A percentile compares a stretch with the other conserved stretches of the same genome.
Evolutionary conservation across 2,113 vertebrate species (phyloP).

Genomic region (Chiloscyllium plagiosum): DNA sequence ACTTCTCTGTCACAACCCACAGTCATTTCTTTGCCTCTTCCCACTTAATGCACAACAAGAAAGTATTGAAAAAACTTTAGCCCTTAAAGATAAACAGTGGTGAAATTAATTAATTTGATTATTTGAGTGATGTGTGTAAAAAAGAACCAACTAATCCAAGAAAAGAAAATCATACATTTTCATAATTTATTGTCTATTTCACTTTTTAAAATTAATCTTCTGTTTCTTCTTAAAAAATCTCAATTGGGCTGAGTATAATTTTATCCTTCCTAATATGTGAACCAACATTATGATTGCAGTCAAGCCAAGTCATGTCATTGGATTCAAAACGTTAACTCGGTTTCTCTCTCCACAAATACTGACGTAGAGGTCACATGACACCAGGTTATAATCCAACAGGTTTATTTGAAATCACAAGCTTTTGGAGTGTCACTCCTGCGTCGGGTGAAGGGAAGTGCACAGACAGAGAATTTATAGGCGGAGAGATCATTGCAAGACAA

Average conservation of each 20-base stretch:
- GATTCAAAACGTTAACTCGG: too few species aligned
- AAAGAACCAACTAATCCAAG: background rate
- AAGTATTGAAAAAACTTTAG: background rate
- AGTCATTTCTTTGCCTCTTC: conserved; percentile 18
- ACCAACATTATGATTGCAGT: background rate
- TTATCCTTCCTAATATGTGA: background rate
- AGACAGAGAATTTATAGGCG: too few species aligned
- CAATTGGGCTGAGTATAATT: background rate
- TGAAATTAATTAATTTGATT: background rate
- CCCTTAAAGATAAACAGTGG: background rate
- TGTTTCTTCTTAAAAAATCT: background rate
- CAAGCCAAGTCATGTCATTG: background rate
- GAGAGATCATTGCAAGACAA: too few species aligned
- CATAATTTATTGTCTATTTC: background rate
- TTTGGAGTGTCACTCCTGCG: too few species aligned
- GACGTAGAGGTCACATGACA: too few species aligned
- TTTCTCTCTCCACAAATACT: too few species aligned
- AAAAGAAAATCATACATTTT: background rate
- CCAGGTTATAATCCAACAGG: too few species aligned
- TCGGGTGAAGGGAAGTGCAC: too few species aligned
- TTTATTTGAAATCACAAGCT: too few species aligned
- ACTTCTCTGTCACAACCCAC: conserved; percentile 24
- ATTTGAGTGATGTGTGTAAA: background rate
- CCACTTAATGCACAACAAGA: background rate
- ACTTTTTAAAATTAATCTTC: background rate